A percentile compares a stretch with the other conserved stretches of the same genome.
Evolutionary conservation across 2,888 invertebrate genomes (phyloP).

Genomic region (Patella ulyssiponensis): DNA sequence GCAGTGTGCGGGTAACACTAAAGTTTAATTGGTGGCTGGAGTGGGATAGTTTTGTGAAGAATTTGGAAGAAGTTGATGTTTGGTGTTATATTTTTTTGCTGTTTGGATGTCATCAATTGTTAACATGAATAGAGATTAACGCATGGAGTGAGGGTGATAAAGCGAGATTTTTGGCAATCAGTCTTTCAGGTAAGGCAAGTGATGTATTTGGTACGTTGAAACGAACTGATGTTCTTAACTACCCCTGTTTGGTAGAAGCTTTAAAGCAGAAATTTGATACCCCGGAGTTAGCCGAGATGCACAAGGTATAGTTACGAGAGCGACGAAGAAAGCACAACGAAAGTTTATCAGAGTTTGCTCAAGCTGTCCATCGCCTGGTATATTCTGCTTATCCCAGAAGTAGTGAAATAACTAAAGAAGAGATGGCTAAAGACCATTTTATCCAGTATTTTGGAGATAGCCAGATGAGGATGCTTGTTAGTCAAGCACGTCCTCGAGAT

Average conservation of each 20-base stretch:
- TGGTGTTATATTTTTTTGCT: no score
- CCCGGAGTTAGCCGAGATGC: background rate
- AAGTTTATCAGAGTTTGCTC: slow-evolving; percentile 1
- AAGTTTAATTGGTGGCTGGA: slow-evolving; percentile 4
- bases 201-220: background rate
- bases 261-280: background rate
- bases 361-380: background rate
- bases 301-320: background rate
- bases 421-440: background rate
- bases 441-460: background rate
- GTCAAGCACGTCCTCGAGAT: background rate
- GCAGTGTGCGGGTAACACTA: background rate
- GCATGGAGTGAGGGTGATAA: slow-evolving; percentile 15
- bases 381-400: background rate
- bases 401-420: background rate
- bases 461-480: background rate
- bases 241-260: background rate
- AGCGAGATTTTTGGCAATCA: background rate
- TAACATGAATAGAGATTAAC: no score
- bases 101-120: no score
- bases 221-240: background rate
- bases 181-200: background rate
- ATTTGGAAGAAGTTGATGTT: background rate
- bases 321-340: background rate
- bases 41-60: background rate